A percentile compares a stretch with the other conserved stretches of the same genome.
phyloP scores from a whole-genome alignment of 2,888 invertebrate species.

The Tenthredo mesomela region DNA sequence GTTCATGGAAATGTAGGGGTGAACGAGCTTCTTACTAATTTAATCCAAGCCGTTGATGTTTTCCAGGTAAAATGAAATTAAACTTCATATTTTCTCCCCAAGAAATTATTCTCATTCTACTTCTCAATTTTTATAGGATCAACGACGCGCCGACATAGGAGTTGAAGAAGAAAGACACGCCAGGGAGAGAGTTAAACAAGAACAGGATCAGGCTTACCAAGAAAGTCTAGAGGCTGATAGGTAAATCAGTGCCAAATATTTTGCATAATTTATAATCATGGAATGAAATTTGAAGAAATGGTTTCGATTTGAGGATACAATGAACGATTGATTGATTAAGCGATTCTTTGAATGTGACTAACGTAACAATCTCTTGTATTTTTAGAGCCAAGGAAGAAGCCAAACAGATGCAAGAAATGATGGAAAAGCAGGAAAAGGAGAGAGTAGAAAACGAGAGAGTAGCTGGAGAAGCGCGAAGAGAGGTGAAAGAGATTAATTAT shows the following conservation, averaged over 20 bases:
- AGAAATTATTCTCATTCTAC: not conserved
- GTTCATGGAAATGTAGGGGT: constrained; percentile 95
- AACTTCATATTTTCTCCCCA: not conserved
- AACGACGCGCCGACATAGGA: constrained; percentile 87
- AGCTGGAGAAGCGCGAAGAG: constrained; percentile 87
- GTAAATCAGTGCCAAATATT: constrained; percentile 64
- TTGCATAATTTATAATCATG: not conserved
- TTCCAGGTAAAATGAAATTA: constrained; percentile 78
- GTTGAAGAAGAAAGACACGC: constrained; percentile 94
- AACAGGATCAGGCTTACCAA: constrained; percentile 97
- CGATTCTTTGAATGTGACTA: not conserved
- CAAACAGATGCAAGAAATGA: constrained; percentile 87
- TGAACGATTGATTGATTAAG: too few relatives aligned
- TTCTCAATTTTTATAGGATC: constrained; percentile 80
- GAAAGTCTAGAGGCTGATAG: constrained; percentile 92
- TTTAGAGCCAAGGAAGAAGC: constrained; percentile 92
- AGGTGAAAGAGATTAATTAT: constrained; percentile 78
- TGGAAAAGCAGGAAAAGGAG: constrained; percentile 86
- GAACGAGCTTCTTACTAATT: constrained; percentile 91
- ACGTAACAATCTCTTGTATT: constrained; percentile 60
- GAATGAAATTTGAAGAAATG: not conserved
- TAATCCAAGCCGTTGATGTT: constrained; percentile 93
- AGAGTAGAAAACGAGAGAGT: constrained; percentile 88
- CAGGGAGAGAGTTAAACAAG: constrained; percentile 92
- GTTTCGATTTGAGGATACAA: not conserved